Base-by-base conservation (phyloP, 2,113 vertebrate genomes). In the Oncorhynchus kisutch region DNA sequence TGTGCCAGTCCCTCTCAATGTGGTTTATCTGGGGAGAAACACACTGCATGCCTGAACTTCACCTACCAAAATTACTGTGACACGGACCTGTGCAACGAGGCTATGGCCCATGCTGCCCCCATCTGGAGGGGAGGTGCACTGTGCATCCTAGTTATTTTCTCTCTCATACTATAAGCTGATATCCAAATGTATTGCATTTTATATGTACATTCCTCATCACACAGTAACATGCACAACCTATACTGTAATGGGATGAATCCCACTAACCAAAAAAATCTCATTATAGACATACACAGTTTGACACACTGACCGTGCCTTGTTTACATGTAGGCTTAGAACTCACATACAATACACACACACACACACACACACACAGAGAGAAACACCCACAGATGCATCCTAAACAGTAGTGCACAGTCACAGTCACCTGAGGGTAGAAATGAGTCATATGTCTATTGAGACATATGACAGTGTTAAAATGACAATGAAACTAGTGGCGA, bases 31-130 rank as follows among this genome's bases (percentile, higher is more conserved):
- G 92, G 92, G 27, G 84, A 89, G 72, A 94, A 92, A 60, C 83
- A 83, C 7, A 22, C 87, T 0, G 74, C 88, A 0, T 93, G 92
- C 13, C 71, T 92, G 59, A 83, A 75, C 86, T 94, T 94, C 83
- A 91, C 86, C 87, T 93, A 86, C 87, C 89, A 69, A 77, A 93
- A 90, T 25, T 51, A 75, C 91, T 95, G 94, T 1, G 86, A 93
- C 48, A 91, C 83, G 0, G 89, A 95, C 81, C 91, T 94, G 8
- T 94, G 94, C 65, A 95, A 95, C 60, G 25, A 76, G 1, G 91
- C 84, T 0, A 67, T 0, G 25, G 5, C 73, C 12, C 5, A 48
- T 60, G 27, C 62, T 34, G 74, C 78, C 76, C 78, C 77, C 83
- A 31, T 71, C 80, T 81, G 85, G 86, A 25, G 66, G n/a, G 64